These are phyloP conservation scores for Oreochromis niloticus DNA, from an alignment of 2,113 vertebrate species.

Conservation along the genomic window DNA sequence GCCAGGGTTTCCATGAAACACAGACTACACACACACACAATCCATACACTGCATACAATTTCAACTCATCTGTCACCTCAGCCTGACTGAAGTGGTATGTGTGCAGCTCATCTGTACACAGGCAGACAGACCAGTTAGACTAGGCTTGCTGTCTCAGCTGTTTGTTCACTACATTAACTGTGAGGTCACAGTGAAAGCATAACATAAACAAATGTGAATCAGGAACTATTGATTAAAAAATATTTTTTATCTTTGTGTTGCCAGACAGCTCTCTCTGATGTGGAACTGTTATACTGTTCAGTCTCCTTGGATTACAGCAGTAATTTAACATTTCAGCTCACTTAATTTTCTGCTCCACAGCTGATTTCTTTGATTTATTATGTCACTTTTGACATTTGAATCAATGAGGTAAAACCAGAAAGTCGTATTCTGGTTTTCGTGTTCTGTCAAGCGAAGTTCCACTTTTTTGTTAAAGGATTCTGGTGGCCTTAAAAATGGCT, in stretches of 20 bases:
- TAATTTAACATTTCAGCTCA: background rate
- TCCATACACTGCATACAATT: background rate
- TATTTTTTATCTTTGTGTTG: background rate
- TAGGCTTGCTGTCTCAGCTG: background rate
- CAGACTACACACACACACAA: background rate
- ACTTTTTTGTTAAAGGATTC: fast-evolving
- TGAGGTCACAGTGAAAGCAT: background rate
- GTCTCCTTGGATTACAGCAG: background rate
- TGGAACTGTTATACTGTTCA: background rate
- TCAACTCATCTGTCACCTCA: background rate
- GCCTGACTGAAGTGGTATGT: background rate
- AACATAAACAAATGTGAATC: background rate
- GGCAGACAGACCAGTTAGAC: background rate
- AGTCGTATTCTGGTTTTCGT: fast-evolving
- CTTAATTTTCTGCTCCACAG: background rate
- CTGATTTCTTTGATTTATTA: background rate
- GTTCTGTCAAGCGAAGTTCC: background rate
- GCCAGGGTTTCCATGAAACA: background rate
- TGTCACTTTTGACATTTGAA: background rate
- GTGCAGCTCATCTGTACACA: background rate
- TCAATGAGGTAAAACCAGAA: background rate
- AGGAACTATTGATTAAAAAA: background rate
- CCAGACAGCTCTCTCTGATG: background rate
- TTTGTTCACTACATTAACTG: background rate
- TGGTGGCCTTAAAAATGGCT: background rate